Conservation (phyloP, 2,888 invertebrate species). For the Octodonta nipae region DNA sequence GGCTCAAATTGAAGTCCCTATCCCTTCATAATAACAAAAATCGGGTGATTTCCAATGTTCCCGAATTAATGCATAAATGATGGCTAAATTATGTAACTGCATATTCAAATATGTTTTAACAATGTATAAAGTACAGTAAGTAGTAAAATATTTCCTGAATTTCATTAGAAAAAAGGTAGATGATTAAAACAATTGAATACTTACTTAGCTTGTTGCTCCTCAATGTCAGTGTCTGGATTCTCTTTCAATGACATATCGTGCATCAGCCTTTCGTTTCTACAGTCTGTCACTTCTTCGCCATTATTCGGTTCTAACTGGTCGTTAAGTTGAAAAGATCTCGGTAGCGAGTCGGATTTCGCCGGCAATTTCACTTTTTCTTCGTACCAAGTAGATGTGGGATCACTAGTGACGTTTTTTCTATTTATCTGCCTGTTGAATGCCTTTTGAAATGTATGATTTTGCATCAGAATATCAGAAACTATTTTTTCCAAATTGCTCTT, state of each 20-base stretch:
- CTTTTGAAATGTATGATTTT: conserved; percentile 70
- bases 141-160: too few relatives aligned
- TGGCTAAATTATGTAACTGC: too few relatives aligned
- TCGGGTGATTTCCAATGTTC: too few relatives aligned
- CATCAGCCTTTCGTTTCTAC: conserved; percentile 19
- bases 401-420: conserved; percentile 38
- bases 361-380: conserved; percentile 48
- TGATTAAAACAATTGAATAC: too few relatives aligned
- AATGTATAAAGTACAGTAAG: too few relatives aligned
- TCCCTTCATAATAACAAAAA: too few relatives aligned
- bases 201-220: conserved; percentile 29
- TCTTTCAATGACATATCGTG: conserved; percentile 23
- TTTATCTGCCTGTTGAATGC: conserved; percentile 29
- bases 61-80: too few relatives aligned
- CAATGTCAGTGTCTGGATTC: conserved; percentile 17
- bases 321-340: conserved; percentile 60
- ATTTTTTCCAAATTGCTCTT: conserved; percentile 57
- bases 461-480: conserved; percentile 68
- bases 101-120: too few relatives aligned
- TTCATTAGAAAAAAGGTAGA: too few relatives aligned
- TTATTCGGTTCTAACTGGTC: conserved; percentile 39
- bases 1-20: too few relatives aligned
- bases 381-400: conserved; percentile 44
- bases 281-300: conserved; percentile 37
- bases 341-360: conserved; percentile 63